phyloP scores from a whole-genome alignment of 2,113 vertebrate genomes.

The Heterochromis multidens region DNA sequence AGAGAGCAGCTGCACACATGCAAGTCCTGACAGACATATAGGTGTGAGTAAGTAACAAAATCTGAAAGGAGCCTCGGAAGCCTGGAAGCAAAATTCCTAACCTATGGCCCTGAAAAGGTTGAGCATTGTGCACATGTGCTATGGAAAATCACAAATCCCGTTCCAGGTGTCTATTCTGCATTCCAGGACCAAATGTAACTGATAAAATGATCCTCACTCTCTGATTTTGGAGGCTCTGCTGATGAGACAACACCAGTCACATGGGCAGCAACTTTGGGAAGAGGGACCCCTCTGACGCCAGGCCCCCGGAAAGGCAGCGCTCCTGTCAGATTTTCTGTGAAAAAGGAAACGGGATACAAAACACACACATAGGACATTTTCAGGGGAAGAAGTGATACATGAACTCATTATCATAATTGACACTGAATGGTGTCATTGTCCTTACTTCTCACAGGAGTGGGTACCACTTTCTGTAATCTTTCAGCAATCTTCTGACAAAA shows the following conservation, averaged over 20 bases:
- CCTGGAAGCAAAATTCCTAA: slow-evolving; percentile 52
- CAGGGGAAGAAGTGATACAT: neutral
- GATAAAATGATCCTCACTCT: slow-evolving; percentile 66
- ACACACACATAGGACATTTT: neutral
- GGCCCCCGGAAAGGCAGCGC: slow-evolving; percentile 1
- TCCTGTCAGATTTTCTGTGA: slow-evolving; percentile 70
- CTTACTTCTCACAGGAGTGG: slow-evolving; percentile 67
- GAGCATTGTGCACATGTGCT: neutral
- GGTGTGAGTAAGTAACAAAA: slow-evolving; percentile 2
- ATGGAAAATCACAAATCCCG: neutral
- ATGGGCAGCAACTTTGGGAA: slow-evolving; percentile 76
- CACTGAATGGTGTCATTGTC: slow-evolving; percentile 10
- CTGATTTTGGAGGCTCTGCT: neutral
- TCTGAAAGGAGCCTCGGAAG: neutral
- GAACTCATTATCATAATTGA: neutral
- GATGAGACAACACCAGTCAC: slow-evolving; percentile 75
- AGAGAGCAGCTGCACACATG: slow-evolving; percentile 16
- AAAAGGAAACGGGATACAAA: neutral
- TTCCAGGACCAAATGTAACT: neutral
- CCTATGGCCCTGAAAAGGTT: neutral
- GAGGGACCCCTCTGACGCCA: slow-evolving; percentile 17
- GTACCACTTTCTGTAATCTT: slow-evolving; percentile 72
- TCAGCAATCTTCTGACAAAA: slow-evolving; percentile 77
- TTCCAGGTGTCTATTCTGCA: neutral
- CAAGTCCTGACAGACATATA: slow-evolving; percentile 30